Conservation (phyloP, 2,113 vertebrate species). For the Accipiter cooperii region DNA sequence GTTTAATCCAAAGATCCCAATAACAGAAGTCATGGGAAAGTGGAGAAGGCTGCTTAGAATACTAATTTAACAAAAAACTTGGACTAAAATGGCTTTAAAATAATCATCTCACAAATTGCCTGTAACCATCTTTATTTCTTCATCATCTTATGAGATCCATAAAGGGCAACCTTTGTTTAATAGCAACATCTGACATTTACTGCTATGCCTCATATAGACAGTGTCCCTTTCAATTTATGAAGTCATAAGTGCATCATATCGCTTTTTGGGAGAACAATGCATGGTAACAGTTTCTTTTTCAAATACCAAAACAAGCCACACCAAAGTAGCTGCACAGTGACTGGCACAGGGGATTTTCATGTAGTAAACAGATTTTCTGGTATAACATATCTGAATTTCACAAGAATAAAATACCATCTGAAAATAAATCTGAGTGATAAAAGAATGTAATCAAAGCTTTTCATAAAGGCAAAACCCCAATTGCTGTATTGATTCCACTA, state of each 20-base stretch:
- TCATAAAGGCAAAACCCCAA: neutral
- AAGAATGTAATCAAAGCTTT: neutral
- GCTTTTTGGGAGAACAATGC: neutral
- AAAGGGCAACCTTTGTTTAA: slow-evolving; percentile 69
- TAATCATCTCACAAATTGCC: neutral
- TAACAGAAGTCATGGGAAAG: neutral
- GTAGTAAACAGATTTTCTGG: neutral
- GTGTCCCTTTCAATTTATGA: slow-evolving; percentile 49
- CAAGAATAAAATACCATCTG: neutral
- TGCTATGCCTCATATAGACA: slow-evolving; percentile 17
- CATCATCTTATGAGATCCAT: slow-evolving; percentile 29
- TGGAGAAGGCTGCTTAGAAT: neutral
- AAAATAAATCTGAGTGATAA: neutral
- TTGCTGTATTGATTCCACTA: neutral
- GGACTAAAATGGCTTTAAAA: neutral
- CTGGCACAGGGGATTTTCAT: neutral
- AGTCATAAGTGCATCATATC: neutral
- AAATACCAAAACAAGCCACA: neutral
- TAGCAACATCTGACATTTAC: slow-evolving; percentile 62
- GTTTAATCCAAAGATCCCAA: neutral
- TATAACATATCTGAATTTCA: neutral
- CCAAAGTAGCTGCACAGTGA: neutral
- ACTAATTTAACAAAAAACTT: neutral
- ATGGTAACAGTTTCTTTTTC: slow-evolving; percentile 14
- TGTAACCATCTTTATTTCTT: neutral